These are phyloP conservation scores for Pissodes strobi DNA, from an alignment of 1,140 invertebrate genomes.

Conservation along the genomic window DNA sequence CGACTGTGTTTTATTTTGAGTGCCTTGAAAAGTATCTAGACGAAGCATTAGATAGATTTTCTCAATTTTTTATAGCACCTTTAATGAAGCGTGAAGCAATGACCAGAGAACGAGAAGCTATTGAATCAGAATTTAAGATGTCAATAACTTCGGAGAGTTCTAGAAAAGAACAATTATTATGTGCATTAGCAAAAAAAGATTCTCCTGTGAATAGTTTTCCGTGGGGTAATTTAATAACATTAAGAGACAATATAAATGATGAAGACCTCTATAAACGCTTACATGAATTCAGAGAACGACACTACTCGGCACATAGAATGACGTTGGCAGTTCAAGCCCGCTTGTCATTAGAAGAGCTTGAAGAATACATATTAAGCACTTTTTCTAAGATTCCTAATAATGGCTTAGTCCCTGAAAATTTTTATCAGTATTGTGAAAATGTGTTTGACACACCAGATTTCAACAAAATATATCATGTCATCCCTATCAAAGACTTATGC, in stretches of 20 bases:
- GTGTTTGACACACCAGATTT: constrained; percentile 71
- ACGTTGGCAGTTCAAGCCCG: constrained; percentile 81
- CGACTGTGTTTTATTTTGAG: constrained; percentile 87
- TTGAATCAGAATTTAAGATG: constrained; percentile 87
- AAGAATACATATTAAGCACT: constrained; percentile 67
- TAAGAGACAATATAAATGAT: constrained; percentile 71
- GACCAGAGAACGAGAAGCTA: constrained; percentile 86
- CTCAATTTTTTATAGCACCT: constrained; percentile 88
- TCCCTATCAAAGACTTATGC: constrained; percentile 75
- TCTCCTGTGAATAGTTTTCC: constrained; percentile 80
- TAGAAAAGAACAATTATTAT: constrained; percentile 75
- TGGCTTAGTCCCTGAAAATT: constrained; percentile 63
- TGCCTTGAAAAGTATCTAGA: constrained; percentile 77
- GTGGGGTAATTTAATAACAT: constrained; percentile 82
- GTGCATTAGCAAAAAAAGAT: constrained; percentile 65
- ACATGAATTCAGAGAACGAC: constrained; percentile 77
- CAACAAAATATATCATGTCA: constrained; percentile 76
- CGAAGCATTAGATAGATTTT: constrained; percentile 81
- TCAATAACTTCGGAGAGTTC: constrained; percentile 68
- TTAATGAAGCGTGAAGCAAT: constrained; percentile 86
- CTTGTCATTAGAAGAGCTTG: constrained; percentile 75
- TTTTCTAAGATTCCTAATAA: constrained; percentile 71
- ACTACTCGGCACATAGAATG: constrained; percentile 91
- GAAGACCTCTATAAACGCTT: constrained; percentile 68
- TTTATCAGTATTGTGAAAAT: constrained; percentile 55